Evolutionary conservation across 2,797 vertebrate species (phyloP).

Genomic region (Diceros bicornis): DNA sequence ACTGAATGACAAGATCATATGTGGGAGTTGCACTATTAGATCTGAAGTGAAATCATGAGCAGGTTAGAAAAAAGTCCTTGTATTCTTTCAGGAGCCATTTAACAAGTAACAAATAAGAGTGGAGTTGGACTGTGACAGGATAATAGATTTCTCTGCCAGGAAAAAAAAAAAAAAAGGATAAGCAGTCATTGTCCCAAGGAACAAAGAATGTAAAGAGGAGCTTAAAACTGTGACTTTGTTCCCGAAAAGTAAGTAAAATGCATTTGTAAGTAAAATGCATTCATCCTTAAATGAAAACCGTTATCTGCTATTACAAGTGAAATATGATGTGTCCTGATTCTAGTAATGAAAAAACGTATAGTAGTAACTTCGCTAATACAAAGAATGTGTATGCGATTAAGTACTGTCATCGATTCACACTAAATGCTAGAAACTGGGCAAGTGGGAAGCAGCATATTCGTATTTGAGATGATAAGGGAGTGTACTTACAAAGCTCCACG

Average conservation of each 20-base stretch:
- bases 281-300: neutral
- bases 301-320: slow-evolving; percentile 58
- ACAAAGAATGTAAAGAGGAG: slow-evolving; percentile 79
- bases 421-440: slow-evolving; percentile 82
- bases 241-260: slow-evolving; percentile 25
- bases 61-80: slow-evolving; percentile 85
- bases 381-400: slow-evolving; percentile 76
- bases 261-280: slow-evolving; percentile 70
- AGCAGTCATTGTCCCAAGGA: slow-evolving; percentile 79
- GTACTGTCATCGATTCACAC: slow-evolving; percentile 72
- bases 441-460: slow-evolving; percentile 78
- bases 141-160: slow-evolving; percentile 85
- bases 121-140: slow-evolving; percentile 80
- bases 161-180: slow-evolving; percentile 83
- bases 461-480: slow-evolving; percentile 74
- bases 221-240: slow-evolving; percentile 69
- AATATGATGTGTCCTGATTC: neutral
- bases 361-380: slow-evolving; percentile 46
- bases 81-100: slow-evolving; percentile 85
- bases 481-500: slow-evolving; percentile 78
- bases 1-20: slow-evolving; percentile 85
- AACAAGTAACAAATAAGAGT: slow-evolving; percentile 85
- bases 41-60: slow-evolving; percentile 88
- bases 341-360: neutral
- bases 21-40: slow-evolving; percentile 79